Evolutionary conservation across 2,888 invertebrate species (phyloP).

Genomic region (Keiferia lycopersicella): DNA sequence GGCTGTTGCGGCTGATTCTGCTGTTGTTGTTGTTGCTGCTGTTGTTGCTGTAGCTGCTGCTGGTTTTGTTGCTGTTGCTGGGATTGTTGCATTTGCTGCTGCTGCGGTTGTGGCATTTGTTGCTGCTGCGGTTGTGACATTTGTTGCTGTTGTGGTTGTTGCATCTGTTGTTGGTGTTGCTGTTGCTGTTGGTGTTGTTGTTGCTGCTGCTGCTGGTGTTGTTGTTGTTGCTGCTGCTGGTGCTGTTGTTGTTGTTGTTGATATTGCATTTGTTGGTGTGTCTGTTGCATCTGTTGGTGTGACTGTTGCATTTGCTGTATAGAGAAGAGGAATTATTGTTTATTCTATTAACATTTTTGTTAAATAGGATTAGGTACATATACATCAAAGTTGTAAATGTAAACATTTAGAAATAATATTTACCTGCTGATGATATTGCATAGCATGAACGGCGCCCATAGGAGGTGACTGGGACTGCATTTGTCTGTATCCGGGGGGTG

Average conservation of each 20-base stretch:
- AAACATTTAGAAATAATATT: neutral
- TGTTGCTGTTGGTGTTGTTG: slow-evolving; percentile 59
- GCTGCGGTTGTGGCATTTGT: slow-evolving; percentile 60
- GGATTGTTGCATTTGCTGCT: slow-evolving; percentile 57
- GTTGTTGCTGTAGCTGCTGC: slow-evolving; percentile 56
- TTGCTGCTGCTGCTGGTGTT: slow-evolving; percentile 57
- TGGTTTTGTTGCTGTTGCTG: slow-evolving; percentile 62
- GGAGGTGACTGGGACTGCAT: slow-evolving; percentile 75
- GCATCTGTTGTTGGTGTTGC: slow-evolving; percentile 55
- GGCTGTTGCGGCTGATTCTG: slow-evolving; percentile 59
- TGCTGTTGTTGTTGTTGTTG: slow-evolving; percentile 58
- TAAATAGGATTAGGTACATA: no score
- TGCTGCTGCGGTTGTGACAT: slow-evolving; percentile 57
- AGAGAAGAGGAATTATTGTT: neutral
- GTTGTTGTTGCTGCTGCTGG: slow-evolving; percentile 58
- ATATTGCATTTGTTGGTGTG: slow-evolving; percentile 56
- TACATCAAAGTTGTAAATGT: neutral
- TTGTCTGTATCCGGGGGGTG: slow-evolving; percentile 78
- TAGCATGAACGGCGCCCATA: slow-evolving; percentile 72
- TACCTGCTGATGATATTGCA: slow-evolving; percentile 78
- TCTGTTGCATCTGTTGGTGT: slow-evolving; percentile 66
- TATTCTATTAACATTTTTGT: neutral
- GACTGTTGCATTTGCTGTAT: slow-evolving; percentile 37
- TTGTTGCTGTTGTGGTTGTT: slow-evolving; percentile 64
- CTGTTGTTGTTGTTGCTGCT: slow-evolving; percentile 57